phyloP scores from a whole-genome alignment of 1,140 invertebrate genomes.

The Formica exsecta region DNA sequence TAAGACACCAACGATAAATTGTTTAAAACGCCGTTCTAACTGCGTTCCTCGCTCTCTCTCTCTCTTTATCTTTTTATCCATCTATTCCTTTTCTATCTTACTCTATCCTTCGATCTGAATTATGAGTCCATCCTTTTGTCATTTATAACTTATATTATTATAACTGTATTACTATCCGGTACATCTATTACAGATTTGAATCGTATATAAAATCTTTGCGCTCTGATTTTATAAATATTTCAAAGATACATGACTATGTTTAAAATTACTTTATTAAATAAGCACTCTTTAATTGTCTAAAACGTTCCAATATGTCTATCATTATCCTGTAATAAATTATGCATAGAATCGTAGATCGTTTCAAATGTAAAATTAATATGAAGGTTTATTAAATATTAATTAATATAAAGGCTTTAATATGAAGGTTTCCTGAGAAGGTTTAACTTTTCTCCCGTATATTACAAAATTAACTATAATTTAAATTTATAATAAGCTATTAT shows the following conservation, averaged over 20 bases:
- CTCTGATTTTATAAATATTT: neutral
- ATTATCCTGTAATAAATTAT: slow-evolving; percentile 1
- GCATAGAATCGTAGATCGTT: neutral
- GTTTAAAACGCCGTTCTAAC: neutral
- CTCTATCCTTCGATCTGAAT: neutral
- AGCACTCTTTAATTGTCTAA: neutral
- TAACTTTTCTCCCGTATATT: neutral
- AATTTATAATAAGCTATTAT: neutral
- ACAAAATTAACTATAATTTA: neutral
- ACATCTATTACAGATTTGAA: slow-evolving; percentile 6
- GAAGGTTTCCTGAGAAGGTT: neutral
- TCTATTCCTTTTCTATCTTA: neutral
- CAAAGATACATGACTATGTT: neutral
- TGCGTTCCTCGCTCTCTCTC: neutral
- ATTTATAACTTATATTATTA: neutral
- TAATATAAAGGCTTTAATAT: neutral
- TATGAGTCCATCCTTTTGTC: neutral
- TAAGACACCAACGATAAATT: slow-evolving; percentile 12
- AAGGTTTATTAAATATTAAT: too few relatives aligned
- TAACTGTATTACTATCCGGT: neutral
- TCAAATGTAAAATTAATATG: neutral
- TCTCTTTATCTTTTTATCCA: neutral
- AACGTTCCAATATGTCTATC: neutral
- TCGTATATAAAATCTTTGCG: neutral
- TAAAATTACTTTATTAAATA: neutral